Evolutionary conservation across 2,113 vertebrate genomes (phyloP), one percentile per base, ranked within the genome.

Genomic region (Phoxinus phoxinus): DNA sequence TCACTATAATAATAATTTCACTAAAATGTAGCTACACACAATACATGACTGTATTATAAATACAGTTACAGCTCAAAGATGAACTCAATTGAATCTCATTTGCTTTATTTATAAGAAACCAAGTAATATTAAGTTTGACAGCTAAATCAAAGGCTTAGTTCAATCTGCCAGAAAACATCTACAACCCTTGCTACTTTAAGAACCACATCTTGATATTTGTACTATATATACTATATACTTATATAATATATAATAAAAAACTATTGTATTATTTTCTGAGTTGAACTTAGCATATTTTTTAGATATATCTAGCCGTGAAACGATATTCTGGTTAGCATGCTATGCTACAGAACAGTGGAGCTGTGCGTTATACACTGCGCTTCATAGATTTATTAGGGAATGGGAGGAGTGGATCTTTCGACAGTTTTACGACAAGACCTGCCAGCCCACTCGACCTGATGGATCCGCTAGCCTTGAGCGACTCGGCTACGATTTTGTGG

Each of bases 391-490:
- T 58, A 41, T 83, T 72, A 51, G 44, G n/a, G 23, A 44, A 58
- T 58, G 75, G 74, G 35, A 56, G 46, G 56, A 83, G 81, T 35
- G 65, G 81, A 72, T 83, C 65, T 83, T 83, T 41, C 19, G 81
- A 58, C 63, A 58, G 30, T 32, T 83, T 83, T 83, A 83, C 13
- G 8, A 37, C 67, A 56, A 13, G 67, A 72, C 46, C 81, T 83
- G 81, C 65, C 63, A 72, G 46, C 19, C 56, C 27, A 72, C 46
- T 72, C 15, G 3, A 72, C 81, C 65, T 72, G 48, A 72, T 83
- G 48, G 13, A 58, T 72, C 46, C 27, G 6, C 1, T 44, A 63
- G 35, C 56, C 56, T 63, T 80, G 21, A 63, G 53, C 6, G 2
- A 7, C 58, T 63, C 25, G 0, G 74, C 46, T 65, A 10, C 0